Evolutionary conservation across 2,113 vertebrate species (phyloP).

Genomic region (Crypturellus undulatus): DNA sequence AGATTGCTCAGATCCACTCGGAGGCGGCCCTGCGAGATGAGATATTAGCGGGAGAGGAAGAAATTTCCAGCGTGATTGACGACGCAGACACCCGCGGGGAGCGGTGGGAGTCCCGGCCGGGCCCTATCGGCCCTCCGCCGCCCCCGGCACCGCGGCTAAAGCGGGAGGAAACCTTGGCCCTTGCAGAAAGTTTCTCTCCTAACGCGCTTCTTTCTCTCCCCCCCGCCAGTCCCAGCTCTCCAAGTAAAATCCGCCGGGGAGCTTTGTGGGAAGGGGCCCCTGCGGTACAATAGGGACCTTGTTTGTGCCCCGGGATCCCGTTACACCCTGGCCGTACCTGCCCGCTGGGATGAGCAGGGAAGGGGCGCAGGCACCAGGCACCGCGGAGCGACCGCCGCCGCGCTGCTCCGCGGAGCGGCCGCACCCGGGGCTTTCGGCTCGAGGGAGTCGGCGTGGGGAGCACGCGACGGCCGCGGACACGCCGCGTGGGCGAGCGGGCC

Average conservation of each 20-base stretch:
- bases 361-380: not conserved
- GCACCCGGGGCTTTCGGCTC: not conserved
- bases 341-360: not conserved
- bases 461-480: not conserved
- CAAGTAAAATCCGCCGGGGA: not conserved
- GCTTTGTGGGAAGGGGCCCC: conserved; percentile 46
- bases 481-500: not conserved
- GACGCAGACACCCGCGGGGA: conserved; percentile 73
- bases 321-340: conserved; percentile 43
- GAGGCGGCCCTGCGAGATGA: conserved; percentile 83
- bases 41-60: conserved; percentile 77
- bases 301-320: conserved; percentile 40
- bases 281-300: conserved; percentile 36
- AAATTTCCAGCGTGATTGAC: conserved; percentile 88
- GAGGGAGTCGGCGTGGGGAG: not conserved
- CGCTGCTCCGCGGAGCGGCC: not conserved
- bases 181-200: not conserved
- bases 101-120: conserved; percentile 1
- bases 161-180: not conserved
- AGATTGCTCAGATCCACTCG: conserved; percentile 86
- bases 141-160: not conserved
- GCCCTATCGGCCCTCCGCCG: not conserved
- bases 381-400: not conserved
- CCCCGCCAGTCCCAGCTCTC: not conserved
- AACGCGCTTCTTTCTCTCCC: not conserved